Conservation (phyloP, 2,797 vertebrate species). For the Platalea minor region DNA sequence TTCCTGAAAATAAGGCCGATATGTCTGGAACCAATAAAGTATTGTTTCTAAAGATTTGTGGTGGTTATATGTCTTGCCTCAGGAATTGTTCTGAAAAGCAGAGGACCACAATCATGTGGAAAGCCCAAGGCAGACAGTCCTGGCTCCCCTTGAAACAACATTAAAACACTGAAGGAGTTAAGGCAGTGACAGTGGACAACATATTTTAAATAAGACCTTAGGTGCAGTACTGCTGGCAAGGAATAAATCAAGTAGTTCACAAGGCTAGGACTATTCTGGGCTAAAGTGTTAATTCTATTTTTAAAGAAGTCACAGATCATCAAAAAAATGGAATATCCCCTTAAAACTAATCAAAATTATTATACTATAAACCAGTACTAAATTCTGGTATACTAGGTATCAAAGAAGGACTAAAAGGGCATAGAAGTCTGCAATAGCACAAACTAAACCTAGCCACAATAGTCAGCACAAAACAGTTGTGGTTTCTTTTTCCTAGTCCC, state of each 20-base stretch:
- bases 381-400: background rate
- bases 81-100: background rate
- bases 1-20: background rate
- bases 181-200: background rate
- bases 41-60: background rate
- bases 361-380: background rate
- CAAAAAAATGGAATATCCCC: background rate
- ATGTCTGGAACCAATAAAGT: background rate
- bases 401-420: background rate
- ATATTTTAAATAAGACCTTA: slow-evolving; percentile 4
- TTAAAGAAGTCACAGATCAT: background rate
- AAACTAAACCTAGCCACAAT: background rate
- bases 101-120: background rate
- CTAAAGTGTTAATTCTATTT: background rate
- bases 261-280: background rate
- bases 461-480: background rate
- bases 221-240: background rate
- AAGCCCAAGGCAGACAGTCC: background rate
- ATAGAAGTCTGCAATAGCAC: background rate
- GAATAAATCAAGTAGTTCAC: background rate
- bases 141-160: background rate
- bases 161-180: background rate
- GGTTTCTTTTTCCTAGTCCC: background rate
- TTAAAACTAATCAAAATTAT: background rate
- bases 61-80: background rate